phyloP scores from a whole-genome alignment of 1,140 invertebrate species.

The Diachasma alloeum region DNA sequence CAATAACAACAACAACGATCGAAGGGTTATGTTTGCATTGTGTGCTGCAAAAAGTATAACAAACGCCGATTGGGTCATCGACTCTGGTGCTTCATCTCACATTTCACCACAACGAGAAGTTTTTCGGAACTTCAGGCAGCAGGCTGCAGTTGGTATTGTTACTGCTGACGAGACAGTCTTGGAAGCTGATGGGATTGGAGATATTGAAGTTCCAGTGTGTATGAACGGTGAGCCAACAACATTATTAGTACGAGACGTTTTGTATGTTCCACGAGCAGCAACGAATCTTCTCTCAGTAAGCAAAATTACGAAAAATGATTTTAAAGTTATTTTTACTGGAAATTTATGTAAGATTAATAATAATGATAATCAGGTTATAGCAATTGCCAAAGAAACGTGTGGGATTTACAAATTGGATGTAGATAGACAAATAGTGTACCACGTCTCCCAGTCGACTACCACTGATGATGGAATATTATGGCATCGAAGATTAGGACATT shows the following conservation, averaged over 20 bases:
- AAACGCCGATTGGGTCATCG: not conserved
- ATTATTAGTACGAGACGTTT: not conserved
- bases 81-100: not conserved
- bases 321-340: not conserved
- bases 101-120: not conserved
- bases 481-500: not conserved
- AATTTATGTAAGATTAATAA: not conserved
- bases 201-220: not conserved
- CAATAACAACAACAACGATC: not conserved
- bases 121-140: not conserved
- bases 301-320: not conserved
- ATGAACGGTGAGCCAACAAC: not conserved
- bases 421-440: not conserved
- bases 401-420: not conserved
- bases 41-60: not conserved
- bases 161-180: not conserved
- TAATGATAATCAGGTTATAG: not conserved
- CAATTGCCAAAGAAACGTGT: not conserved
- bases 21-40: not conserved
- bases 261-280: not conserved
- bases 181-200: not conserved
- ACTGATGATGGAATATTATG: not conserved
- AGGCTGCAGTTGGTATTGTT: not conserved
- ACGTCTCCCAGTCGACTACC: not conserved
- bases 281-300: not conserved